Percentiles rank a stretch among this genome's conserved stretches.
Evolutionary conservation across 2,888 invertebrate genomes (phyloP).

Genomic region (Vesta saturnalis): DNA sequence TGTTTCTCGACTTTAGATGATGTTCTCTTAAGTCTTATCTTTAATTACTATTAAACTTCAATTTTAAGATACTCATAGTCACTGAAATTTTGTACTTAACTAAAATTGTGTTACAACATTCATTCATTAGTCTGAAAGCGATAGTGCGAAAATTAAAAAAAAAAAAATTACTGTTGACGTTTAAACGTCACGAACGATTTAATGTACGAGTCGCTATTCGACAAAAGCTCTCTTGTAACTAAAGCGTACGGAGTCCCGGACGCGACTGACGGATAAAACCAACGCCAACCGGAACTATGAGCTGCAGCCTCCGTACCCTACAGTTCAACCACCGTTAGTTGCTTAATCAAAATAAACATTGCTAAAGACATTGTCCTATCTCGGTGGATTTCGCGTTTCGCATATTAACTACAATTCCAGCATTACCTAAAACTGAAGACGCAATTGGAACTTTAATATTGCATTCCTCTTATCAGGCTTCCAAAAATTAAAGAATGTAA

Average conservation of each 20-base stretch:
- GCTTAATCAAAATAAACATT: constrained; percentile 18
- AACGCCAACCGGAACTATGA: constrained; percentile 41
- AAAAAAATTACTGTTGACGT: neutral
- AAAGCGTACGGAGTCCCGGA: constrained; percentile 57
- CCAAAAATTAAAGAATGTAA: no score
- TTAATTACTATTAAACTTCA: neutral
- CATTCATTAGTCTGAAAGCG: neutral
- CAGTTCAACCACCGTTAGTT: constrained; percentile 37
- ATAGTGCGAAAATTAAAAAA: neutral
- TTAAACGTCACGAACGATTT: constrained; percentile 14
- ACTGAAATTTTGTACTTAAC: neutral
- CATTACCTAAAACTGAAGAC: neutral
- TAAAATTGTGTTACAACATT: no score
- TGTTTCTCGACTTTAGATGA: neutral
- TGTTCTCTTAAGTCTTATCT: neutral
- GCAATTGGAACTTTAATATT: neutral
- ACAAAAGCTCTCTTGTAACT: constrained; percentile 37
- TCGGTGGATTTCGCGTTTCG: neutral
- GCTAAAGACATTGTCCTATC: constrained; percentile 13
- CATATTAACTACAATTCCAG: neutral
- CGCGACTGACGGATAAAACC: constrained; percentile 56
- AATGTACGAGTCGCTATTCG: constrained; percentile 17
- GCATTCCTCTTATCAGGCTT: no score
- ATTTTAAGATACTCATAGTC: neutral
- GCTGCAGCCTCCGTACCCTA: constrained; percentile 39